phyloP scores from a whole-genome alignment of 2,113 vertebrate species.

The Mirza zaza region DNA sequence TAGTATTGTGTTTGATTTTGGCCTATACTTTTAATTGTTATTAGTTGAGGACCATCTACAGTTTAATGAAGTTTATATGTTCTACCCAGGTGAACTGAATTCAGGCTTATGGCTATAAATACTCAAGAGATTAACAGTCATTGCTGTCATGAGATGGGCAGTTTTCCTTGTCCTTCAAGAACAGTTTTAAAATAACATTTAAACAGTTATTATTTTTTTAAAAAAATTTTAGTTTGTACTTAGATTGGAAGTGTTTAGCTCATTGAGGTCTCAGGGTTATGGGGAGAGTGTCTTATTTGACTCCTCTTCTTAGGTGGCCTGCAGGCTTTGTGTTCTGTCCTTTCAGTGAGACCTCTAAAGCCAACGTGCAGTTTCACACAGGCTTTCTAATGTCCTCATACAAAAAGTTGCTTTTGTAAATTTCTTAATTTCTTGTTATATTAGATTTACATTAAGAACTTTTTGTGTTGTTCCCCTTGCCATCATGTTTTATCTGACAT shows the following conservation, averaged over 20 bases:
- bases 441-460: background rate
- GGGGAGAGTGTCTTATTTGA: background rate
- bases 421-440: background rate
- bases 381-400: background rate
- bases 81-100: background rate
- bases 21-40: background rate
- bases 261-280: background rate
- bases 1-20: background rate
- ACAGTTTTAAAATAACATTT: conserved; percentile 13
- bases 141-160: background rate
- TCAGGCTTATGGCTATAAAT: background rate
- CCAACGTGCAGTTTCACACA: background rate
- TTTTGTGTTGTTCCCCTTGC: background rate
- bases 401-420: background rate
- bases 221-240: background rate
- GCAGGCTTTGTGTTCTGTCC: background rate
- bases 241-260: background rate
- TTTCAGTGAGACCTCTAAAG: background rate
- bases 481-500: background rate
- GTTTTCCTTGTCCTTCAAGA: conserved; percentile 1
- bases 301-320: background rate
- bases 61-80: conserved; percentile 2
- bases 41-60: background rate
- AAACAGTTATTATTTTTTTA: background rate
- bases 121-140: background rate